phyloP scores from a whole-genome alignment of 2,888 invertebrate genomes.

The Agonopterix subpropinquella region DNA sequence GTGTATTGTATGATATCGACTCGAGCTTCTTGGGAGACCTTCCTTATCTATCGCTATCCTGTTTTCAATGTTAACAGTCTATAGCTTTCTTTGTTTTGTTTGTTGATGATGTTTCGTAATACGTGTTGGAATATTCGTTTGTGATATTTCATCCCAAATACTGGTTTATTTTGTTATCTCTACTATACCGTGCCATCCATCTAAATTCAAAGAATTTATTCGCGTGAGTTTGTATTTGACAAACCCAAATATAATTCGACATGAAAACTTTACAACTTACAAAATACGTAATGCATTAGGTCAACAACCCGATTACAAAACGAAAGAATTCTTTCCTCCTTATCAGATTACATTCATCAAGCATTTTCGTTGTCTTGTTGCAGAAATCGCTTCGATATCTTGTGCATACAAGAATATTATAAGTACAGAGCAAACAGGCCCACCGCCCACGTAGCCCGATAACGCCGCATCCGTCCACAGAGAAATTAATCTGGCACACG shows the following conservation, averaged over 20 bases:
- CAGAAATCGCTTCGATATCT: slow-evolving; percentile 68
- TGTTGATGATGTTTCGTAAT: neutral
- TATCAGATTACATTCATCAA: slow-evolving; percentile 32
- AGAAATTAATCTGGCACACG: slow-evolving; percentile 65
- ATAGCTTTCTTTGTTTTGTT: neutral
- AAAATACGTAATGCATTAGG: too few species aligned
- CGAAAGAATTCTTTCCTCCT: slow-evolving; percentile 8
- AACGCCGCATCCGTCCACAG: slow-evolving; percentile 57
- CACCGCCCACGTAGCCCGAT: slow-evolving; percentile 61
- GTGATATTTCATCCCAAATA: too few species aligned
- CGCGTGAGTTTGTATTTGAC: neutral
- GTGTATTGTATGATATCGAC: slow-evolving; percentile 16
- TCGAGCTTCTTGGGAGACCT: slow-evolving; percentile 23
- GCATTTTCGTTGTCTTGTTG: slow-evolving; percentile 53
- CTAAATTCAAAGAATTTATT: neutral
- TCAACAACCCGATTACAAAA: neutral
- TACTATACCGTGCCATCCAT: too few species aligned
- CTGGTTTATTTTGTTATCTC: too few species aligned
- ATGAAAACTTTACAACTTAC: too few species aligned
- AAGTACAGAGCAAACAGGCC: slow-evolving; percentile 56
- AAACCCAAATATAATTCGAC: neutral
- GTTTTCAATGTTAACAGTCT: slow-evolving; percentile 20
- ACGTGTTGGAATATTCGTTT: too few species aligned
- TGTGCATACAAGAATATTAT: slow-evolving; percentile 64
- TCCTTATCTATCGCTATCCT: slow-evolving; percentile 37